Evolutionary conservation across 2,113 vertebrate genomes (phyloP).

Genomic region (Grammomys surdaster): DNA sequence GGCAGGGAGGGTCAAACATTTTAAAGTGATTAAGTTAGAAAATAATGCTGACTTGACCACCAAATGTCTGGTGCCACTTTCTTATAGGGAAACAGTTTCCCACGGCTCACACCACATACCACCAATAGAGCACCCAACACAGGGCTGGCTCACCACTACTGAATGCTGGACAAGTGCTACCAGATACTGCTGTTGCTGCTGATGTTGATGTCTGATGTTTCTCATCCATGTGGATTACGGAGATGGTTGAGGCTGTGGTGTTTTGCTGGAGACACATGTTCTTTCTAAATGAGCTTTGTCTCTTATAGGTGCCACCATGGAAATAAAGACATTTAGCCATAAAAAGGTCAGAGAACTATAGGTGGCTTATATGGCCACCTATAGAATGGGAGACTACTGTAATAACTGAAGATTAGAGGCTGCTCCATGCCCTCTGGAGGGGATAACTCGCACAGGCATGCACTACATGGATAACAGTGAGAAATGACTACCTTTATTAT

Average conservation of each 20-base stretch:
- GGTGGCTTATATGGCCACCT: accelerated
- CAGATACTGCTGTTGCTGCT: neutral
- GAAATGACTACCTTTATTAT: slow-evolving; percentile 20
- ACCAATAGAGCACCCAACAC: neutral
- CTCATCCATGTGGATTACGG: neutral
- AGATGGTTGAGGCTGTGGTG: neutral
- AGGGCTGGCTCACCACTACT: neutral
- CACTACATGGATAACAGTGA: neutral
- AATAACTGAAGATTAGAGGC: neutral
- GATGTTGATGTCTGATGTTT: neutral
- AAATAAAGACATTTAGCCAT: neutral
- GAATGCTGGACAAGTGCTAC: too few relatives aligned
- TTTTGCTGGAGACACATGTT: neutral
- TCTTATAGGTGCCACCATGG: neutral
- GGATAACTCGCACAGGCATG: neutral
- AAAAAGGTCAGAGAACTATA: neutral
- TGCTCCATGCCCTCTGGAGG: neutral
- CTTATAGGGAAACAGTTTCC: neutral
- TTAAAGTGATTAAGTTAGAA: neutral
- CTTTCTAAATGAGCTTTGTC: neutral
- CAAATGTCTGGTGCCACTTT: neutral
- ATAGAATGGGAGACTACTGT: accelerated
- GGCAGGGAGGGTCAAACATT: neutral
- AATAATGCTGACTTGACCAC: neutral
- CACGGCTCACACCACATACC: neutral